Conservation (phyloP, 2,797 vertebrate genomes). For the Anabas testudineus region DNA sequence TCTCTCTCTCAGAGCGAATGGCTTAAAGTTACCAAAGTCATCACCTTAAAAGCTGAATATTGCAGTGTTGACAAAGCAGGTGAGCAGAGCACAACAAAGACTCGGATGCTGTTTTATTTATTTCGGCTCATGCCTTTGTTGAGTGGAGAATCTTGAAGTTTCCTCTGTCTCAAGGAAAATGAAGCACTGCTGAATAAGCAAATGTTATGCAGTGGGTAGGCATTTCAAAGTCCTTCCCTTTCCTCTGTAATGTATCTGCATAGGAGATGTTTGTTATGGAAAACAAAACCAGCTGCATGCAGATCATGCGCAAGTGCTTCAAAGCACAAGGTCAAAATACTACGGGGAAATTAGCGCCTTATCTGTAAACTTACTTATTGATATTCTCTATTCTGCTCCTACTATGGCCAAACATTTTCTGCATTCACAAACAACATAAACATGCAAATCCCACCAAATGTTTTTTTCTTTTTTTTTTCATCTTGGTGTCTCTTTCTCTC, state of each 20-base stretch:
- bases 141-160: slow-evolving; percentile 75
- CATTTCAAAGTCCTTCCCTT: slow-evolving; percentile 77
- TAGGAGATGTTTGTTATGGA: slow-evolving; percentile 78
- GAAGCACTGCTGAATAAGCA: slow-evolving; percentile 82
- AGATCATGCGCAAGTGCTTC: slow-evolving; percentile 73
- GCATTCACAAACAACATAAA: slow-evolving; percentile 73
- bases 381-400: slow-evolving; percentile 65
- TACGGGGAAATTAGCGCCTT: slow-evolving; percentile 72
- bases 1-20: slow-evolving; percentile 58
- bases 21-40: slow-evolving; percentile 82
- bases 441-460: slow-evolving; percentile 69
- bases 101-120: slow-evolving; percentile 82
- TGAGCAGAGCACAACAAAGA: slow-evolving; percentile 78
- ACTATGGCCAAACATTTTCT: slow-evolving; percentile 58
- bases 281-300: slow-evolving; percentile 78
- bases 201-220: slow-evolving; percentile 76
- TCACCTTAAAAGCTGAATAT: slow-evolving; percentile 78
- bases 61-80: slow-evolving; percentile 81
- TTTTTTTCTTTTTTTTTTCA: slow-evolving; percentile 54
- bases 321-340: slow-evolving; percentile 81
- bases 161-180: slow-evolving; percentile 76
- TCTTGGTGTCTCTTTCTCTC: slow-evolving; percentile 52
- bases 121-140: slow-evolving; percentile 77
- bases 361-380: slow-evolving; percentile 74
- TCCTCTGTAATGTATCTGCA: slow-evolving; percentile 77